Evolutionary conservation across 2,797 vertebrate genomes (phyloP).

Genomic region (Tinamus major): DNA sequence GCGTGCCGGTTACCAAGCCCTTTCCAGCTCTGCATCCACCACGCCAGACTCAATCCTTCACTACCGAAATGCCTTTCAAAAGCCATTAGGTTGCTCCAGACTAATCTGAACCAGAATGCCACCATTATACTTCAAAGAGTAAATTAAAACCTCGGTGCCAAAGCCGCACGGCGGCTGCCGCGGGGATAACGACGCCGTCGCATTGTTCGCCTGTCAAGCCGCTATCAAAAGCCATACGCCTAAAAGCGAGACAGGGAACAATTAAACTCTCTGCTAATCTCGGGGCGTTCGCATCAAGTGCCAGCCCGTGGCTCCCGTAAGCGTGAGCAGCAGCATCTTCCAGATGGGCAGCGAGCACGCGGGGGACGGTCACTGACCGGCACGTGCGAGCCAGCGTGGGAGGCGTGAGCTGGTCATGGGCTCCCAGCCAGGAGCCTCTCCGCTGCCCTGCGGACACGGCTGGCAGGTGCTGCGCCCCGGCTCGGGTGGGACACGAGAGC

Average conservation of each 20-base stretch:
- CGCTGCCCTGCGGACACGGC: neutral
- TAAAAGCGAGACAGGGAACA: neutral
- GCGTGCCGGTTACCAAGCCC: neutral
- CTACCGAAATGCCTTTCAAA: fast-evolving
- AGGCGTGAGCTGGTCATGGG: neutral
- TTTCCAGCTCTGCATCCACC: neutral
- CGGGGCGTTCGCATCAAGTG: neutral
- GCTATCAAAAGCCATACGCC: neutral
- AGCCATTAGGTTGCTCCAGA: neutral
- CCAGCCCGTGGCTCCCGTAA: neutral
- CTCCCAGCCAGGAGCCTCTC: neutral
- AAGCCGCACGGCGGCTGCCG: fast-evolving
- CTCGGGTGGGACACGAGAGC: neutral
- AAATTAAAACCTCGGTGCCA: conserved; percentile 3
- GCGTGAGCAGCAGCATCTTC: neutral
- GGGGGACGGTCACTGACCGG: neutral
- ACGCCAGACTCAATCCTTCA: fast-evolving
- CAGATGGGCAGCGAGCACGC: neutral
- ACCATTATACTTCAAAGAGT: fast-evolving
- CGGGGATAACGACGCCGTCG: neutral
- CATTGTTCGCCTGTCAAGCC: neutral
- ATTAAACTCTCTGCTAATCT: neutral
- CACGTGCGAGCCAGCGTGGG: neutral
- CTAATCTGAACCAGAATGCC: neutral
- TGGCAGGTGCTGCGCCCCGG: too few relatives aligned